Conservation (phyloP, 2,888 invertebrate species). For the Heliconius hortense region DNA sequence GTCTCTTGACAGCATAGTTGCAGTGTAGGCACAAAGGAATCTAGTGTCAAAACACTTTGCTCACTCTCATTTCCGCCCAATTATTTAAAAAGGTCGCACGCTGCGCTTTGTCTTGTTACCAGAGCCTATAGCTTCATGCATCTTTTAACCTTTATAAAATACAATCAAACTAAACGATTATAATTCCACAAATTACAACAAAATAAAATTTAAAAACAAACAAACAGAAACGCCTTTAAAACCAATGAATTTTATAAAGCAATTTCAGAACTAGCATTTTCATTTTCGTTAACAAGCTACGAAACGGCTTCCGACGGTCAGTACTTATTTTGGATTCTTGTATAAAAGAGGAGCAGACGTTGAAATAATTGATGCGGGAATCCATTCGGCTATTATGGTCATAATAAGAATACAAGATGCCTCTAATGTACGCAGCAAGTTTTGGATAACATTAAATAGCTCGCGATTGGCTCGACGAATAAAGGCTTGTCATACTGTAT, state of each 20-base stretch:
- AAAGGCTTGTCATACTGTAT: conserved; percentile 32
- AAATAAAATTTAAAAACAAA: not conserved
- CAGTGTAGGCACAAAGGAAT: no score
- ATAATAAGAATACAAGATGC: conserved; percentile 45
- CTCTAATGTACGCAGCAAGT: conserved; percentile 45
- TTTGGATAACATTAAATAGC: conserved; percentile 43
- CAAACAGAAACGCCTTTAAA: not conserved
- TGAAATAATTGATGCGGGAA: conserved; percentile 38
- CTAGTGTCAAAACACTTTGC: no score
- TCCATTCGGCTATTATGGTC: conserved; percentile 32
- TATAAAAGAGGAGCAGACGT: conserved; percentile 32
- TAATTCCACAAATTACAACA: no score
- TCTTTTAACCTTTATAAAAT: no score
- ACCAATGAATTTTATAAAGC: conserved; percentile 27
- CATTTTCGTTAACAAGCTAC: conserved; percentile 29
- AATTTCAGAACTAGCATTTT: conserved; percentile 32
- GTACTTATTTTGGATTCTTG: conserved; percentile 22
- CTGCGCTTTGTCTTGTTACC: no score
- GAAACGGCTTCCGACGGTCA: conserved; percentile 27
- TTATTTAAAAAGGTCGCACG: no score
- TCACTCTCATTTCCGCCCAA: no score
- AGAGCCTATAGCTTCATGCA: no score
- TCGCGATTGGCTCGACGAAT: conserved; percentile 41
- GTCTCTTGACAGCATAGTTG: no score
- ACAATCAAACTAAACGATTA: no score